Evolutionary conservation across 2,113 vertebrate genomes (phyloP).

Genomic region (Calidris pugnax): DNA sequence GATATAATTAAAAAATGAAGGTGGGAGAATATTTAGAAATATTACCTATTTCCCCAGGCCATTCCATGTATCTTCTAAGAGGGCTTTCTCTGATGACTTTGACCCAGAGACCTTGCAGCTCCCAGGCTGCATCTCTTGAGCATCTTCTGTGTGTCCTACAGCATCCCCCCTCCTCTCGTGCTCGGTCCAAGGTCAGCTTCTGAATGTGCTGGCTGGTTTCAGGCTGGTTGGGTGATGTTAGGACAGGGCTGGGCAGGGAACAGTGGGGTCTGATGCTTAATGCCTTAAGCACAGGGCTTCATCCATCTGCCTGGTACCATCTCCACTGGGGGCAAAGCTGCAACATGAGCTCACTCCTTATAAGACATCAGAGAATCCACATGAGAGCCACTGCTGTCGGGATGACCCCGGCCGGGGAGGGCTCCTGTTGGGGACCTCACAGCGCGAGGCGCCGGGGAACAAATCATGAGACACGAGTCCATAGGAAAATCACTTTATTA

Average conservation of each 20-base stretch:
- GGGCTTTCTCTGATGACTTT: background rate
- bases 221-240: background rate
- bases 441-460: background rate
- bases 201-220: background rate
- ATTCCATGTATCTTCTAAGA: background rate
- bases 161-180: background rate
- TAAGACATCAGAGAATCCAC: constrained; percentile 2
- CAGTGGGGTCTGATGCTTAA: background rate
- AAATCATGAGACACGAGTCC: background rate
- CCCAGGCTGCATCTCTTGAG: background rate
- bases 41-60: background rate
- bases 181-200: background rate
- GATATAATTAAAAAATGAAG: background rate
- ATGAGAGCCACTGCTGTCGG: background rate
- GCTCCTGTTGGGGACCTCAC: background rate
- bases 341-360: background rate
- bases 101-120: background rate
- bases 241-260: background rate
- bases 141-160: background rate
- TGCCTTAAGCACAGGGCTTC: background rate
- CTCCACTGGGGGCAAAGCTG: background rate
- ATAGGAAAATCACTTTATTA: background rate
- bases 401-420: accelerated
- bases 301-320: background rate
- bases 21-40: background rate